Conservation (phyloP, 2,797 vertebrate species). For the Chloroceryle amazona region DNA sequence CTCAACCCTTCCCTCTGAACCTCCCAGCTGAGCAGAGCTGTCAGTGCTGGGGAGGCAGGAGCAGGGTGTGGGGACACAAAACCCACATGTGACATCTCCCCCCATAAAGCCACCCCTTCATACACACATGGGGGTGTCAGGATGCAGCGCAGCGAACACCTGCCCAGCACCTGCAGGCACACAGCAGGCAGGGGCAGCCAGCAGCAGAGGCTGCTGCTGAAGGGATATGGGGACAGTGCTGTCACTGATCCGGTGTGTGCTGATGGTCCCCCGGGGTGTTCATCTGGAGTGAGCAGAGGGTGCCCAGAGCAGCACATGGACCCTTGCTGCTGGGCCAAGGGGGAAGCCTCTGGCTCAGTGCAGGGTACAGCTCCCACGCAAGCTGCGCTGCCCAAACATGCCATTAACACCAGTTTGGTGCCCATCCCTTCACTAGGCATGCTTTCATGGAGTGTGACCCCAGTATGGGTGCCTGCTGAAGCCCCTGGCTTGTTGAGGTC, state of each 20-base stretch:
- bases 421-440: neutral
- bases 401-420: neutral
- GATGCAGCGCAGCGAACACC: fast-evolving
- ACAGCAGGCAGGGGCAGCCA: neutral
- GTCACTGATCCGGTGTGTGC: neutral
- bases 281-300: fast-evolving
- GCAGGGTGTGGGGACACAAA: neutral
- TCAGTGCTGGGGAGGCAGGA: neutral
- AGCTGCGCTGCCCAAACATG: fast-evolving
- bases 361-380: neutral
- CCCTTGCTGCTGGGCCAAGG: neutral
- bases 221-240: neutral
- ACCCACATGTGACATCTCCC: fast-evolving
- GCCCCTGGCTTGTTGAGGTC: fast-evolving
- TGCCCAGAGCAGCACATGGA: neutral
- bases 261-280: fast-evolving
- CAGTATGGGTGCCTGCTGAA: neutral
- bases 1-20: neutral
- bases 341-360: neutral
- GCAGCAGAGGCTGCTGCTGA: neutral
- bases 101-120: neutral
- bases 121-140: fast-evolving
- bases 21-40: neutral
- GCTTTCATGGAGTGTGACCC: neutral
- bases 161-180: neutral